These are phyloP conservation scores for Acinonyx jubatus DNA, from an alignment of 2,113 vertebrate species.

Conservation along the genomic window DNA sequence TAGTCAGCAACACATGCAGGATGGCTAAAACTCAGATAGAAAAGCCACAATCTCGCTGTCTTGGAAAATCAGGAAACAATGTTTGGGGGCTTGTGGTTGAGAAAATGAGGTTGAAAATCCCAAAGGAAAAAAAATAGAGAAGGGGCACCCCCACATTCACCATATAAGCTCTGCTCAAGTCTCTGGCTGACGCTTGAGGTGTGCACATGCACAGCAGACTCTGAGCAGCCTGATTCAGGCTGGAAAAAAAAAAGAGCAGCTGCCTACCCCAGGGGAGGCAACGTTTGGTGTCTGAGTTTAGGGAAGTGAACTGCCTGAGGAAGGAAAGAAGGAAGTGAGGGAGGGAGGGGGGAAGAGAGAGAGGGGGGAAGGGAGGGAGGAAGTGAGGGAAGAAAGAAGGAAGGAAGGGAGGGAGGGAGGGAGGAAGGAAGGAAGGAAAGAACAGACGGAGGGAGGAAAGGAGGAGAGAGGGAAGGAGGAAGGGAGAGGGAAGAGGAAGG, in stretches of 20 bases:
- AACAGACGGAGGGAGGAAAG: too few species aligned
- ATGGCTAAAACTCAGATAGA: not conserved
- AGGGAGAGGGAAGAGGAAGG: fast-evolving
- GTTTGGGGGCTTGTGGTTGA: not conserved
- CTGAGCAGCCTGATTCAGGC: not conserved
- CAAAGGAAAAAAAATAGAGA: not conserved
- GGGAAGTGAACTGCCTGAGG: not conserved
- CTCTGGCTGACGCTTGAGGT: not conserved
- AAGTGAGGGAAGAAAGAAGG: too few species aligned
- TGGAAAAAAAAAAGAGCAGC: not conserved
- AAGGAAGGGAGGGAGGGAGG: too few species aligned
- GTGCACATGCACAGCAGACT: not conserved
- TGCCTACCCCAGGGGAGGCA: not conserved
- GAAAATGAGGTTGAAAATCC: not conserved
- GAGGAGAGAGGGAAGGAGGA: too few species aligned
- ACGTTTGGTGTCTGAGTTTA: not conserved
- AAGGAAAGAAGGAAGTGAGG: not conserved
- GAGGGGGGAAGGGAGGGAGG: too few species aligned
- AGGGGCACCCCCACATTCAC: not conserved
- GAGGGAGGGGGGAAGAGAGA: too few species aligned
- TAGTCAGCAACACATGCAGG: not conserved
- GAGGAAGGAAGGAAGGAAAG: too few species aligned
- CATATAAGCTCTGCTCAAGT: not conserved
- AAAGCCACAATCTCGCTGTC: not conserved
- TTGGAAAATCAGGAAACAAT: not conserved